These are phyloP conservation scores for Bradynema listronoti DNA, from an alignment of 1,140 invertebrate genomes.

Conservation along the genomic window DNA sequence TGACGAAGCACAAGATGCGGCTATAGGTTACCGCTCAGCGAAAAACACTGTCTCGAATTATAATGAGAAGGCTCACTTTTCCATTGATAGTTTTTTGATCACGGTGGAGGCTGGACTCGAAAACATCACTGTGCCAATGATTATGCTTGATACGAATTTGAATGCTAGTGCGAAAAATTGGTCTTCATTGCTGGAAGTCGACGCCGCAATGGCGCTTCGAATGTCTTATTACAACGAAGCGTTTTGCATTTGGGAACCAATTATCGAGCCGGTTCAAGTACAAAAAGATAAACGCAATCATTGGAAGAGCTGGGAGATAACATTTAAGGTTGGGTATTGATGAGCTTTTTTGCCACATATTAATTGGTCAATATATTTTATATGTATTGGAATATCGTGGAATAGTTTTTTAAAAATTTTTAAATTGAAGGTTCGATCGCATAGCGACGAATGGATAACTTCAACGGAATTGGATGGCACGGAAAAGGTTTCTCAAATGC, in stretches of 20 bases:
- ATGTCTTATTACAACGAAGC: slow-evolving; percentile 87
- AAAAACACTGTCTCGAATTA: too few relatives aligned
- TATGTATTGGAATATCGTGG: neutral
- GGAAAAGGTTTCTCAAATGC: slow-evolving; percentile 30
- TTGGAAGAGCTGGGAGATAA: slow-evolving; percentile 75
- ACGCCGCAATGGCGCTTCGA: slow-evolving; percentile 69
- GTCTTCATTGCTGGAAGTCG: slow-evolving; percentile 64
- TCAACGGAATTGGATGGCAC: neutral
- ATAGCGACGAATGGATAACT: slow-evolving; percentile 22
- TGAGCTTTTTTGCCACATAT: too few relatives aligned
- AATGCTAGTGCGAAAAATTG: slow-evolving; percentile 73
- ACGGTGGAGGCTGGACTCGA: slow-evolving; percentile 82
- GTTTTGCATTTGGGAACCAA: slow-evolving; percentile 86
- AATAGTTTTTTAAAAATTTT: too few relatives aligned
- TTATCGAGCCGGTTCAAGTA: slow-evolving; percentile 75
- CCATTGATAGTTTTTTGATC: slow-evolving; percentile 63
- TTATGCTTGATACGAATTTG: slow-evolving; percentile 74
- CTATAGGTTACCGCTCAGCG: too few relatives aligned
- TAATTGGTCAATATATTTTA: neutral
- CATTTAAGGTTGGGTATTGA: slow-evolving; percentile 67
- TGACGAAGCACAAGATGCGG: slow-evolving; percentile 35
- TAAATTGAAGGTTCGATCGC: slow-evolving; percentile 60
- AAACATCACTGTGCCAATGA: slow-evolving; percentile 77
- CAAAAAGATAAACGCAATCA: slow-evolving; percentile 61
- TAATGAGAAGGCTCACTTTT: slow-evolving; percentile 59